Base-by-base conservation (phyloP, 2,797 vertebrate genomes). In the Malurus leucopterus region DNA sequence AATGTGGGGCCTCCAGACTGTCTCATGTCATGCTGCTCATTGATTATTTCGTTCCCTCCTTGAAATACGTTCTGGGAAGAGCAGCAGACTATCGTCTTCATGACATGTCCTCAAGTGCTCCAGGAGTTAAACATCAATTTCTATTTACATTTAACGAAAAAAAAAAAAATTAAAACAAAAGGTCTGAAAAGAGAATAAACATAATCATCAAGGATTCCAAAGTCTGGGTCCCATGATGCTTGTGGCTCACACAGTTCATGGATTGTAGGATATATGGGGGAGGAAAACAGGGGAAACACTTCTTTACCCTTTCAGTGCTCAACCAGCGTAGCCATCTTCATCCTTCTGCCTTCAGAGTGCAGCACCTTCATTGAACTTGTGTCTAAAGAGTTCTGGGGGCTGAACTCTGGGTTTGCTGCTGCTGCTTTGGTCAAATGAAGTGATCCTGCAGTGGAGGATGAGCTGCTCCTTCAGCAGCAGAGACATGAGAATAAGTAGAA, bases 11-110 rank as follows among this genome's bases (percentile, higher is more conserved):
- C 79, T 92, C 72, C 69, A 77, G 72, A 83, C 62, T 86, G 77
- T 65, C 78, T 92, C 72, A 32, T 84, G 81, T 86, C 90, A 80
- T 68, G 64, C 75, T 85, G 61, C 81, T 94, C 78, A 85, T 69
- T 91, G 88, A 92, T 93, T 77, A 59, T 69, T 92, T 94, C 90
- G 59, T 88, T 92, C 32, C 23, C 34, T 91, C 64, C 86, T 64
- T 82, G 58, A 92, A 92, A 73, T 82, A 47, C 5, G 24, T 86
- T 91, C 62, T 92, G 88, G 86, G 75, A 93, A 64, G 50, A 34
- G n/a, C 11, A 88, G 65, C 73, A 86, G 61, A 63, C 59, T 77
- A 1, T 16, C 80, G 70, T 62, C 73, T 88, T 84, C 67, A 29
- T 72, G 83, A 32, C 40, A 34, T 64, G 79, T 87, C 72, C 89